Base-by-base conservation (phyloP, 2,797 vertebrate species). In the Champsocephalus gunnari region DNA sequence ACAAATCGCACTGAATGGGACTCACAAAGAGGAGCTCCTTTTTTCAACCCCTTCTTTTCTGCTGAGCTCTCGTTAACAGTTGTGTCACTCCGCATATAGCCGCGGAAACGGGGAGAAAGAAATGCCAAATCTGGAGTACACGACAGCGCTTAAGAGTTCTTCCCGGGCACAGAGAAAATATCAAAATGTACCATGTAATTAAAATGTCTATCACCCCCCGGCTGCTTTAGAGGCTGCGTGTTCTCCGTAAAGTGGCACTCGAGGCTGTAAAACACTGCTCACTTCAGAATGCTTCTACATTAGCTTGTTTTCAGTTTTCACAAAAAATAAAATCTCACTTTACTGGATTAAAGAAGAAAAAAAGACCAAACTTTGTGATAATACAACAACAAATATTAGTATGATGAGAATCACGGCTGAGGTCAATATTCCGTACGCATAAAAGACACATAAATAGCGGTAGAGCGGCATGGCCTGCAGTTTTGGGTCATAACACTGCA, bases 1-100 rank as follows among this genome's bases (percentile, higher is more conserved):
- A 99, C 98, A 99, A 99, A 99, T 99, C 96, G 93, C 92, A 89
- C 95, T 99, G 98, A 99, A 99, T 98, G 95, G 95, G 88, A 94
- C 94, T 96, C 96, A 99, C 97, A 99, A 99, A 98, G 97, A 96
- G 93, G 93, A 95, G 96, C 95, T 96, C 94, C 96, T 95, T 96
- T 96, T 96, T 95, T 94, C 93, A 87, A 85, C 89, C 92, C 90
- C 91, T 89, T 89, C 91, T 93, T 94, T 93, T 92, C 90, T 81
- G 86, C 92, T 79, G 92, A 92, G 96, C 95, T 93, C 95, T 96
- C 66, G 89, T 92, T 94, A 94, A 92, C 93, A 85, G 91, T 94
- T 89, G 92, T 95, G 95, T 94, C 93, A 94, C 91, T 95, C 93
- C 82, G 64, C 51, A 81, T 84, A 88, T 87, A 90, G 89, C 80